Evolutionary conservation across 2,797 vertebrate species (phyloP).

Genomic region (Ispidina lecontei): DNA sequence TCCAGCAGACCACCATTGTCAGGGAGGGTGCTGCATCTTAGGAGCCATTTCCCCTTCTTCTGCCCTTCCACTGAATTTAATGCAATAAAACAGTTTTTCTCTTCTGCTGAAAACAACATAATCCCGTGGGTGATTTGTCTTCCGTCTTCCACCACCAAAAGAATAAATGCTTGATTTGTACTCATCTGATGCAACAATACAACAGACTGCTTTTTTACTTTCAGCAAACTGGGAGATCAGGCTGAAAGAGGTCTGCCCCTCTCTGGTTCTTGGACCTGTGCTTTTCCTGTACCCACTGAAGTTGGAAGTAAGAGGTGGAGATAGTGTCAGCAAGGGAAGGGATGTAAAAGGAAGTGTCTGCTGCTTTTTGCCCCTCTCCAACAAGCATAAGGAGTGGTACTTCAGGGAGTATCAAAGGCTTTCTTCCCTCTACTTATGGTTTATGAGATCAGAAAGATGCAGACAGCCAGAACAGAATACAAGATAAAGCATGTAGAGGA

Average conservation of each 20-base stretch:
- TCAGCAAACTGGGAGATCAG: not conserved
- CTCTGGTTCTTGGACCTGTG: not conserved
- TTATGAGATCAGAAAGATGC: not conserved
- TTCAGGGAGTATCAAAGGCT: not conserved
- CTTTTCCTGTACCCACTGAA: not conserved
- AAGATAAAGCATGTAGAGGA: not conserved
- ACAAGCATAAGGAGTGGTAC: not conserved
- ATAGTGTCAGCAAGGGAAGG: not conserved
- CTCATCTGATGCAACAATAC: not conserved
- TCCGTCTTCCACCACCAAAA: not conserved
- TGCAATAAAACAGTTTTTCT: not conserved
- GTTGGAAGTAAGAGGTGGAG: not conserved
- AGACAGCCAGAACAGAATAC: not conserved
- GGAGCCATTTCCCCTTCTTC: not conserved
- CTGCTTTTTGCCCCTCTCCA: not conserved
- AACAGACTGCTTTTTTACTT: not conserved
- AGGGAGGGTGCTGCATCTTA: not conserved
- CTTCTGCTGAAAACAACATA: not conserved
- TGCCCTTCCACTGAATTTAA: not conserved
- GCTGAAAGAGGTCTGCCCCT: not conserved
- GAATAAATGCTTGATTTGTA: not conserved
- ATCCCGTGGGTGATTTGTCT: not conserved
- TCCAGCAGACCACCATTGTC: not conserved
- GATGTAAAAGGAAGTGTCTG: not conserved
- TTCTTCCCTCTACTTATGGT: not conserved